phyloP scores from a whole-genome alignment of 2,797 vertebrate species.

The Rhinella marina region DNA sequence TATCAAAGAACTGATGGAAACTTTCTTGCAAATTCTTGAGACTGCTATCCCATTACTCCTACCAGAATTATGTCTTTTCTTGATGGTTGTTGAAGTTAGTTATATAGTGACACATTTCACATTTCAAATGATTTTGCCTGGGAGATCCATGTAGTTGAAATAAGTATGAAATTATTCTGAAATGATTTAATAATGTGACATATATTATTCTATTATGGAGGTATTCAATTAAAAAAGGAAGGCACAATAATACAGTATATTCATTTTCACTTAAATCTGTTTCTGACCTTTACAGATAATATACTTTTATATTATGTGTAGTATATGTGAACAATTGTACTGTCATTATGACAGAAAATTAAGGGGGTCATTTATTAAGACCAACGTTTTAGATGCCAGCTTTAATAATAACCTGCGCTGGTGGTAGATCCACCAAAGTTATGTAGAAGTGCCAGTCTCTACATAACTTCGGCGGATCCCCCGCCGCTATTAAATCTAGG shows the following conservation, averaged over 20 bases:
- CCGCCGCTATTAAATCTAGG: too few species aligned
- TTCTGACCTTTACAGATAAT: neutral
- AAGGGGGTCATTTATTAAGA: too few species aligned
- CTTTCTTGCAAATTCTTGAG: neutral
- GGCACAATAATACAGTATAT: neutral
- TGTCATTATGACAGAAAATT: neutral
- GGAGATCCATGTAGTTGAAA: neutral
- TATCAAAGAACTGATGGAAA: neutral
- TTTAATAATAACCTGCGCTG: too few species aligned
- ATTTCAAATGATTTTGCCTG: neutral
- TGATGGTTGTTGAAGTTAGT: neutral
- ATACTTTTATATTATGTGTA: neutral
- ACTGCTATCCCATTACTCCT: neutral
- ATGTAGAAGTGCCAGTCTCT: too few species aligned
- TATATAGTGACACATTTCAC: neutral
- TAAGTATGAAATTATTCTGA: neutral
- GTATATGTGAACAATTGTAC: neutral
- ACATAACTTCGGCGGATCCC: too few species aligned
- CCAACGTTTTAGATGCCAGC: too few species aligned
- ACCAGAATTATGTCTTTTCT: neutral
- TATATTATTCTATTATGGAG: too few species aligned
- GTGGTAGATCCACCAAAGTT: too few species aligned
- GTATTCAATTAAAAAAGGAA: neutral
- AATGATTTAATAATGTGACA: neutral
- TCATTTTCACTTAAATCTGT: neutral